Evolutionary conservation across 1,140 invertebrate species (phyloP).

Genomic region (Thaumetopoea pityocampa): DNA sequence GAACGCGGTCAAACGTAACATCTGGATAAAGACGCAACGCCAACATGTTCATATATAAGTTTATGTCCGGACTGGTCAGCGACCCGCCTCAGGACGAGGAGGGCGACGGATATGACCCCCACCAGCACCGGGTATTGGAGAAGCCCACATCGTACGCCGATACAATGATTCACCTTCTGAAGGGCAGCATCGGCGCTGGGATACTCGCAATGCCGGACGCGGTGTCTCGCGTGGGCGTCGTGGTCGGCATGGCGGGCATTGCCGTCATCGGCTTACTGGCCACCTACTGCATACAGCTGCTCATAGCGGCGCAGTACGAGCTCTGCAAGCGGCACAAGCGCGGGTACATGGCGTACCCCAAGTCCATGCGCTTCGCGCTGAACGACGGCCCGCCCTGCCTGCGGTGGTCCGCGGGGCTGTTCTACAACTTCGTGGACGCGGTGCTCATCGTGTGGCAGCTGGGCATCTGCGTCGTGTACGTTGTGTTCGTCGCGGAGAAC

Average conservation of each 20-base stretch:
- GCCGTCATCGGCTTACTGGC: conserved; percentile 84
- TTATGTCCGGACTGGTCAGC: not conserved
- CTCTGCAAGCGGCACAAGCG: conserved; percentile 81
- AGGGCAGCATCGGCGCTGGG: conserved; percentile 92
- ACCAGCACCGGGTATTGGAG: conserved; percentile 78
- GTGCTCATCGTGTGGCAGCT: conserved; percentile 89
- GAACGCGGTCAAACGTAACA: too few species aligned
- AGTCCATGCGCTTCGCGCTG: conserved; percentile 78
- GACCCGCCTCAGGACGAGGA: too few species aligned
- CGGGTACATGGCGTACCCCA: conserved; percentile 79
- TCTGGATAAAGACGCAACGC: not conserved
- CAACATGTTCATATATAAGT: not conserved
- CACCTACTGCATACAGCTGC: conserved; percentile 87
- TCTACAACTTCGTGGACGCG: conserved; percentile 77
- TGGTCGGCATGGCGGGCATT: conserved; percentile 80
- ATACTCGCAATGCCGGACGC: conserved; percentile 94
- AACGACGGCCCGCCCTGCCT: conserved; percentile 76
- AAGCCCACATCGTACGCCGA: conserved; percentile 86
- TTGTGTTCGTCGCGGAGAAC: conserved; percentile 88
- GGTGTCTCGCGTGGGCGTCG: conserved; percentile 86
- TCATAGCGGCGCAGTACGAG: conserved; percentile 82
- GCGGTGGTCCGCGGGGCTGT: conserved; percentile 52
- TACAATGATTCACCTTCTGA: conserved; percentile 88
- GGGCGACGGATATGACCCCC: too few species aligned
- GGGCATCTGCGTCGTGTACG: conserved; percentile 91